Conservation (phyloP, 2,797 vertebrate species). For the Champsocephalus gunnari region DNA sequence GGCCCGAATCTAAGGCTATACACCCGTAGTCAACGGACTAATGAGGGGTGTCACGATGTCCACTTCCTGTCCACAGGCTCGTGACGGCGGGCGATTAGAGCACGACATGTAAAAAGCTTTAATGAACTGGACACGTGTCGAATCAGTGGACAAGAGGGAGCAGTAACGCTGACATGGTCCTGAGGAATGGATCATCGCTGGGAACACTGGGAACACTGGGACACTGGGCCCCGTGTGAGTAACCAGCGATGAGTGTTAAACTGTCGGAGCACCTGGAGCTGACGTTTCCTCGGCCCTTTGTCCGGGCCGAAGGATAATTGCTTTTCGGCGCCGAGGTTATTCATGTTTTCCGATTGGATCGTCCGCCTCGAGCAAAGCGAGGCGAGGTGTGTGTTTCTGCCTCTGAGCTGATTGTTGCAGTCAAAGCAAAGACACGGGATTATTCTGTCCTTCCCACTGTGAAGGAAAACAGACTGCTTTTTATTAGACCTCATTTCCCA, state of each 20-base stretch:
- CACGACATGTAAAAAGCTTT: constrained; percentile 14
- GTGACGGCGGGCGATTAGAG: constrained; percentile 31
- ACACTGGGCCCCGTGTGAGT: constrained; percentile 49
- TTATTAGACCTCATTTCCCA: constrained; percentile 72
- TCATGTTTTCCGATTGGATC: constrained; percentile 73
- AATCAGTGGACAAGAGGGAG: constrained; percentile 17
- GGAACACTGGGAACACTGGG: constrained; percentile 16
- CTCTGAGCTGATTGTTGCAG: constrained; percentile 71
- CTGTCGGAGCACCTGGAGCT: constrained; percentile 41
- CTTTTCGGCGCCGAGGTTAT: constrained; percentile 70
- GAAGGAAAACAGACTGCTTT: constrained; percentile 54
- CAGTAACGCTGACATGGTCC: constrained; percentile 27
- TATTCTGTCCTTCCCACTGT: constrained; percentile 53
- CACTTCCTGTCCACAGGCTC: no score
- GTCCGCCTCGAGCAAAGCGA: constrained; percentile 51
- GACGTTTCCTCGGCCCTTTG: constrained; percentile 52
- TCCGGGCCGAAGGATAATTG: constrained; percentile 71
- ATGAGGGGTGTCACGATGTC: no score
- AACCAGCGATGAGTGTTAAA: constrained; percentile 61
- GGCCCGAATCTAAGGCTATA: no score
- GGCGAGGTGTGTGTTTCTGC: constrained; percentile 62
- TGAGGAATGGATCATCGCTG: constrained; percentile 29
- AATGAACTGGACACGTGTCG: constrained; percentile 9
- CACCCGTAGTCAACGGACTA: no score
- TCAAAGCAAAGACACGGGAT: constrained; percentile 25